Percentiles rank a stretch among this genome's conserved stretches.
Conservation (phyloP, 2,113 vertebrate species). For the Tauraco erythrolophus region DNA sequence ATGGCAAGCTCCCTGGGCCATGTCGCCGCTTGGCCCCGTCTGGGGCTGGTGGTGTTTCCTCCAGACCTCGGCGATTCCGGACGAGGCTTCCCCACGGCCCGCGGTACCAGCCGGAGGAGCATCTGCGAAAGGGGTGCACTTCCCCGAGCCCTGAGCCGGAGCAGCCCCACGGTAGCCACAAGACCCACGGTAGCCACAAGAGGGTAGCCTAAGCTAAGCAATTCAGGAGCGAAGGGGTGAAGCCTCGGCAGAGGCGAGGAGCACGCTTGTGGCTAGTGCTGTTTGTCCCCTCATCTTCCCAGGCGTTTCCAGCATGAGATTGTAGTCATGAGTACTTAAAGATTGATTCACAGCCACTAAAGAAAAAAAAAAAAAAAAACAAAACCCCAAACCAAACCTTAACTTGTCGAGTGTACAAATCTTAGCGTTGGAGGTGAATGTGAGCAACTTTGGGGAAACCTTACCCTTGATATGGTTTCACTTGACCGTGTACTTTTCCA, state of each 20-base stretch:
- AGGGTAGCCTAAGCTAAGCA: slow-evolving; percentile 64
- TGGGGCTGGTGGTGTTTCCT: not conserved
- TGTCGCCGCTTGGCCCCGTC: not conserved
- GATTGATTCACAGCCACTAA: not conserved
- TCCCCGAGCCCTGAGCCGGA: not conserved
- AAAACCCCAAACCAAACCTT: not conserved
- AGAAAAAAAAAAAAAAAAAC: not conserved
- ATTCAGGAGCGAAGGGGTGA: slow-evolving; percentile 1
- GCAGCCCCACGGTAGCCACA: slow-evolving; percentile 21
- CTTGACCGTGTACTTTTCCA: not conserved
- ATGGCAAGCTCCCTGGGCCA: not conserved
- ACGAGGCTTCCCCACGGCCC: accelerated
- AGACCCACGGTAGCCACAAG: slow-evolving; percentile 50
- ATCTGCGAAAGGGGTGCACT: not conserved
- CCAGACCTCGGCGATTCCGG: not conserved
- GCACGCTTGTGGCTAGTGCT: not conserved
- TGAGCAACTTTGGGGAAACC: not conserved
- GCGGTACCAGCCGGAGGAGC: not conserved
- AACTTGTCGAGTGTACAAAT: not conserved
- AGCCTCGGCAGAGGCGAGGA: not conserved
- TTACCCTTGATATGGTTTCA: not conserved
- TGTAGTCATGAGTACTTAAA: not conserved
- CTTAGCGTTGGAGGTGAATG: not conserved
- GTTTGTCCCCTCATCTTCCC: not conserved
- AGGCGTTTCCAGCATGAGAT: not conserved